Percentiles rank a stretch among this genome's conserved stretches.
phyloP scores from a whole-genome alignment of 2,113 vertebrate genomes.

The Pteronura brasiliensis region DNA sequence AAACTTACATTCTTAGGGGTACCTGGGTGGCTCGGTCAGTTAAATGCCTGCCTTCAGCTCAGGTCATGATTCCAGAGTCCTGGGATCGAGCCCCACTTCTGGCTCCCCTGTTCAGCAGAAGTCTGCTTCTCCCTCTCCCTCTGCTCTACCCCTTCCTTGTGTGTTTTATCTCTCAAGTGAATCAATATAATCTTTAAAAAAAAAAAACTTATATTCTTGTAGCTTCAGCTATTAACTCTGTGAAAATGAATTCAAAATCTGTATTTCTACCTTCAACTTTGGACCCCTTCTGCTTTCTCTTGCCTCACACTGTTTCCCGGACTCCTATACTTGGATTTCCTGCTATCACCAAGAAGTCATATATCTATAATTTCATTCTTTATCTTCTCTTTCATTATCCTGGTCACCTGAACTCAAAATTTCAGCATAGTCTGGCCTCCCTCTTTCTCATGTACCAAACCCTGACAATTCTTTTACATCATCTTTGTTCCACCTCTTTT shows the following conservation, averaged over 20 bases:
- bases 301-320: neutral
- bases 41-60: neutral
- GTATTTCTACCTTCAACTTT: neutral
- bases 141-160: neutral
- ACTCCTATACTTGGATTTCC: constrained; percentile 12
- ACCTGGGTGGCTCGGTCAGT: neutral
- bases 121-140: neutral
- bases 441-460: neutral
- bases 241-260: constrained; percentile 16
- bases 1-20: neutral
- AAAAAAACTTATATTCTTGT: neutral
- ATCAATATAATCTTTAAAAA: neutral
- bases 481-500: neutral
- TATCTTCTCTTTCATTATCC: constrained; percentile 25
- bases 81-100: neutral
- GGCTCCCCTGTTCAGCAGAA: neutral
- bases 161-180: neutral
- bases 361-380: constrained; percentile 30
- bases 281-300: neutral
- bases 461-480: neutral
- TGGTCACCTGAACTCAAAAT: neutral
- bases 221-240: neutral
- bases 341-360: neutral
- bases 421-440: neutral
- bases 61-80: neutral